Conservation (phyloP, 2,888 invertebrate species). For the Chironomus riparius region DNA sequence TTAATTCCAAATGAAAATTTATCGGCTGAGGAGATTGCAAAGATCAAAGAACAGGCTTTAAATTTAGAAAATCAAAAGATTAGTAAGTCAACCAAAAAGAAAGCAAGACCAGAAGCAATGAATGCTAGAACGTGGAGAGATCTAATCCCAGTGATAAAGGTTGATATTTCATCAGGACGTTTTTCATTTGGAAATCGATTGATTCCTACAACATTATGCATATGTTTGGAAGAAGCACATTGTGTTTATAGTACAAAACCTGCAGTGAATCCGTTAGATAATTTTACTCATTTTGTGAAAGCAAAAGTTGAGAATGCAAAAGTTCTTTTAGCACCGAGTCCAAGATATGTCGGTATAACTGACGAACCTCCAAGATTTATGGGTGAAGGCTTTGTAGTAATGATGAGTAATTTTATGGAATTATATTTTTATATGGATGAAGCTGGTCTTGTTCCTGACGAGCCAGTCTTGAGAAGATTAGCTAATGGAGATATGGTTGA, state of each 20-base stretch:
- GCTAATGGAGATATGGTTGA: slow-evolving; percentile 91
- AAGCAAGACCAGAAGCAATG: slow-evolving; percentile 64
- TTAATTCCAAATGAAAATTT: slow-evolving; percentile 53
- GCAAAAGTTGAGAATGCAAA: slow-evolving; percentile 92
- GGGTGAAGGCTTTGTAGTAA: slow-evolving; percentile 96
- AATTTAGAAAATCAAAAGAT: slow-evolving; percentile 49
- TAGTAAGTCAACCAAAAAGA: slow-evolving; percentile 43
- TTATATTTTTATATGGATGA: slow-evolving; percentile 97
- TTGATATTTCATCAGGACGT: slow-evolving; percentile 84
- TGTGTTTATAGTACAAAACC: slow-evolving; percentile 92
- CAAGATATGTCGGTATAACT: slow-evolving; percentile 84
- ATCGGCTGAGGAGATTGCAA: slow-evolving; percentile 46
- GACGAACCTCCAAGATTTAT: slow-evolving; percentile 92
- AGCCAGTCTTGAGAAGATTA: slow-evolving; percentile 77
- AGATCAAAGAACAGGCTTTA: slow-evolving; percentile 49
- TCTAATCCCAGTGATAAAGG: slow-evolving; percentile 91
- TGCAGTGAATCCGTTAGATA: slow-evolving; percentile 84
- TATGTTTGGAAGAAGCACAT: slow-evolving; percentile 89
- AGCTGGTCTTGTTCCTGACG: slow-evolving; percentile 84
- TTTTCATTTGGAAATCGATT: slow-evolving; percentile 91
- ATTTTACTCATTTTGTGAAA: slow-evolving; percentile 93
- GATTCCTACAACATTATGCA: slow-evolving; percentile 85
- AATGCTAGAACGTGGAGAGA: slow-evolving; percentile 89
- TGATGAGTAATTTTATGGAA: slow-evolving; percentile 91
- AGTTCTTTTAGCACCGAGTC: slow-evolving; percentile 91